Evolutionary conservation across 53 echinoderm and acorn worm genomes (phyloP).

Genomic region (Astropecten irregularis): DNA sequence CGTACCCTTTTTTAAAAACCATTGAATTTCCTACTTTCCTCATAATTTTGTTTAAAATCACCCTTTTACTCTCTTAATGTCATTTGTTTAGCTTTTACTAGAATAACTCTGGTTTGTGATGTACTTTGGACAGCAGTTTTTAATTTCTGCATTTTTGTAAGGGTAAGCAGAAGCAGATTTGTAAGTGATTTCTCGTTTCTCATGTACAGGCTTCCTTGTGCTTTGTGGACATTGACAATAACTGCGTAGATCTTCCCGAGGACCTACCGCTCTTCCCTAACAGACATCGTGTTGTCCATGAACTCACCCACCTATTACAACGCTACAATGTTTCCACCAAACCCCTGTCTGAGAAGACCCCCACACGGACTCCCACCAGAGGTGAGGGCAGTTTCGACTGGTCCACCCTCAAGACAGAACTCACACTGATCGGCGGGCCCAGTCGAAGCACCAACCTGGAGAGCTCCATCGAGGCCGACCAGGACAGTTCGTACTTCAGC

Average conservation of each 20-base stretch:
- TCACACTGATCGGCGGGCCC: slow-evolving; percentile 67
- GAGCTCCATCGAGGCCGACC: slow-evolving; percentile 81
- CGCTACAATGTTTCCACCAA: slow-evolving; percentile 67
- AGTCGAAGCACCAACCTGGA: slow-evolving; percentile 55
- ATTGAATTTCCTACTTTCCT: too few relatives aligned
- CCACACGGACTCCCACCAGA: slow-evolving; percentile 36
- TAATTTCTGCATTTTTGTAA: too few relatives aligned
- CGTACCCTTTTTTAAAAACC: too few relatives aligned
- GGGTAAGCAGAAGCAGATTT: too few relatives aligned
- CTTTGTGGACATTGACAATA: slow-evolving; percentile 98
- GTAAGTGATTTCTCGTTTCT: too few relatives aligned
- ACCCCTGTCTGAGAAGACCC: slow-evolving; percentile 54
- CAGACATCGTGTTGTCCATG: slow-evolving; percentile 70
- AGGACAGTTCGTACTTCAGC: slow-evolving; percentile 94
- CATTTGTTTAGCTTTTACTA: too few relatives aligned
- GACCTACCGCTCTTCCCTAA: slow-evolving; percentile 93
- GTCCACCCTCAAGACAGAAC: slow-evolving; percentile 67
- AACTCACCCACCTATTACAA: slow-evolving; percentile 79
- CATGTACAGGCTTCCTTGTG: slow-evolving; percentile 96
- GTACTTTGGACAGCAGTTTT: too few relatives aligned
- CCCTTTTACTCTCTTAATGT: too few relatives aligned
- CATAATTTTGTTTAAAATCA: too few relatives aligned
- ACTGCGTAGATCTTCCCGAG: slow-evolving; percentile 82
- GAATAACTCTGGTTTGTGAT: too few relatives aligned
- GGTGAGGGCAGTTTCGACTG: slow-evolving; percentile 72